Base-by-base conservation (phyloP, 2,797 vertebrate species). In the Acomys russatus region DNA sequence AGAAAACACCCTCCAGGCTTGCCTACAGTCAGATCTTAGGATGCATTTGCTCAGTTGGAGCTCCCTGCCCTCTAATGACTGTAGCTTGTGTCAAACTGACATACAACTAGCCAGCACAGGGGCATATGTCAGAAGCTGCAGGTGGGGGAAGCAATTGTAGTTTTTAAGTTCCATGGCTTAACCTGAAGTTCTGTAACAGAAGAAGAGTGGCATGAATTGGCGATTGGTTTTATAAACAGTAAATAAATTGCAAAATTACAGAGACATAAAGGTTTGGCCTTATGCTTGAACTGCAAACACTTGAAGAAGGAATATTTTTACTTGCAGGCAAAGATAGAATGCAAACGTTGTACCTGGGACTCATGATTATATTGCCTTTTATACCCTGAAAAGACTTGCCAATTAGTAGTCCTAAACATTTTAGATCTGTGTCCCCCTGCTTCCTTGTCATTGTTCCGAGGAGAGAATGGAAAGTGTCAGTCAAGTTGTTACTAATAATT, bases 301-400 rank as follows among this genome's bases (percentile, higher is more conserved):
- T 51, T 92, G 14, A 73, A 79, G 64, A 79, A 89, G 66, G 44
- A 79, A 94, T 28, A 61, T 71, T 71, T 90, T 90, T 85, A 74
- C 35, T 68, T 23, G 89, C 8, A 91, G 35, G 28, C 6, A 90
- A 35, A 54, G 25, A 86, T 54, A 35, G 44, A 80, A 63, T 68
- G 38, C 30, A 92, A 73, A 84, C 1, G 38, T 3, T 73, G 78
- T 66, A 33, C 56, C 25, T 89, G 73, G 25, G 59, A 94, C 92
- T 86, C 20, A 70, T 74, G 59, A 61, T 76, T 77, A 88, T 73
- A 71, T 71, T 76, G 25, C 74, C 61, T 89, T 85, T 89, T 66
- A 68, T 85, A 20, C 14, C 68, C 14, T 84, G 18, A 85, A 94
- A 94, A 61, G 23, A 74, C 89, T 79, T 89, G 25, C 12, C 71